Evolutionary conservation across 1,140 invertebrate genomes (phyloP).

Genomic region (Eufriesea mexicana): DNA sequence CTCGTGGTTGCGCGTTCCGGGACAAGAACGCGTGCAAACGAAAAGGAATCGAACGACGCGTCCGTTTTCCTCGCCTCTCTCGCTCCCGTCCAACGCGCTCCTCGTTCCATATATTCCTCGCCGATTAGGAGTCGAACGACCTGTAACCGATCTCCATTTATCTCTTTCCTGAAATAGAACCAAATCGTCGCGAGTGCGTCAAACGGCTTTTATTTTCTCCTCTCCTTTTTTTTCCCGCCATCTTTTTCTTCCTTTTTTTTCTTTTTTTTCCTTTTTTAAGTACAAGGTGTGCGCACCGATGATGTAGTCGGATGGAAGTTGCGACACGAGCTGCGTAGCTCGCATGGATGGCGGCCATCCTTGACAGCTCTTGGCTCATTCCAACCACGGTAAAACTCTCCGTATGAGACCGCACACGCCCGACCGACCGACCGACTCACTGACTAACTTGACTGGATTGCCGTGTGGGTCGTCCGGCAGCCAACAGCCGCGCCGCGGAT

Average conservation of each 20-base stretch:
- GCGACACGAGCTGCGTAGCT: conserved; percentile 60
- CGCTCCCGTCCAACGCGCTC: too few relatives aligned
- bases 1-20: too few relatives aligned
- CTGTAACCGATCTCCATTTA: too few relatives aligned
- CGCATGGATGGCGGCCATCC: conserved; percentile 70
- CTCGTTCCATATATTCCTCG: too few relatives aligned
- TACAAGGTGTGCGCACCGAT: conserved; percentile 39
- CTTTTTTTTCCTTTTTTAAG: not conserved
- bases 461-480: conserved; percentile 32
- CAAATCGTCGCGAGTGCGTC: too few relatives aligned
- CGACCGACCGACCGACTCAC: conserved; percentile 34
- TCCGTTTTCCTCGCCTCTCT: too few relatives aligned
- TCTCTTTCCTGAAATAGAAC: too few relatives aligned
- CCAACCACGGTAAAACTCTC: conserved; percentile 56
- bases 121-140: too few relatives aligned
- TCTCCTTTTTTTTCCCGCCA: too few relatives aligned
- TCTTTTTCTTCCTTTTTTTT: too few relatives aligned
- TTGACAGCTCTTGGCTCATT: conserved; percentile 70
- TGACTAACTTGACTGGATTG: conserved; percentile 40
- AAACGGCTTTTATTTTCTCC: too few relatives aligned
- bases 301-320: conserved; percentile 66
- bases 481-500: not conserved
- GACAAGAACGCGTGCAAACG: too few relatives aligned
- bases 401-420: conserved; percentile 51
- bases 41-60: not conserved